Percentiles rank a stretch among this genome's conserved stretches.
These are phyloP conservation scores for Hirudinaria manillensis DNA, from an alignment of 2,888 invertebrate genomes.

Conservation along the genomic window DNA sequence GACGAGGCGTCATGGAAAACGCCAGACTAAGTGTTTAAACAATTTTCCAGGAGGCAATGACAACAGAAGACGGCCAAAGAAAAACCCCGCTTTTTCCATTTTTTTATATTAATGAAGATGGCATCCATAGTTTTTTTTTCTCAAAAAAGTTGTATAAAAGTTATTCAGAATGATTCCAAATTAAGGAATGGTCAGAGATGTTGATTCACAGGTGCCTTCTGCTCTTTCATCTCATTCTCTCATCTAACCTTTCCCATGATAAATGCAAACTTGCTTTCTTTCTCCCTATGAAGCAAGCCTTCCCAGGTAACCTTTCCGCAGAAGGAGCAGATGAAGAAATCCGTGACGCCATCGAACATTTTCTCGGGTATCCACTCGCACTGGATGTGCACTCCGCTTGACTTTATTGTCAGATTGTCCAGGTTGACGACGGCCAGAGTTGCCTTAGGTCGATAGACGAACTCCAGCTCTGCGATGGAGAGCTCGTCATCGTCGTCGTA, in stretches of 20 bases:
- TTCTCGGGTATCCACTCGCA: constrained; percentile 56
- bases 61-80: too few relatives aligned
- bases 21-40: too few relatives aligned
- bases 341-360: constrained; percentile 52
- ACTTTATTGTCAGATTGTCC: constrained; percentile 30
- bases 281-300: constrained; percentile 54
- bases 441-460: constrained; percentile 1
- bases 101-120: too few relatives aligned
- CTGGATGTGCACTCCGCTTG: constrained; percentile 41
- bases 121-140: too few relatives aligned
- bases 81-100: too few relatives aligned
- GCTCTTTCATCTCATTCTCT: not conserved
- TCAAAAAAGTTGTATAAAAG: too few relatives aligned
- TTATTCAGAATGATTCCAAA: too few relatives aligned
- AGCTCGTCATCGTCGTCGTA: not conserved
- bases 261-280: constrained; percentile 8
- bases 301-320: constrained; percentile 76
- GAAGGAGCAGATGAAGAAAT: constrained; percentile 65
- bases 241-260: not conserved
- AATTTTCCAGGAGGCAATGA: too few relatives aligned
- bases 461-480: too few relatives aligned
- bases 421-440: constrained; percentile 32
- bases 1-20: too few relatives aligned
- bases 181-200: too few relatives aligned
- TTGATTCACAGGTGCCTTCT: too few relatives aligned